Evolutionary conservation across 2,113 vertebrate species (phyloP), one percentile per base, ranked within the genome.

Genomic region (Anolis sagrei): DNA sequence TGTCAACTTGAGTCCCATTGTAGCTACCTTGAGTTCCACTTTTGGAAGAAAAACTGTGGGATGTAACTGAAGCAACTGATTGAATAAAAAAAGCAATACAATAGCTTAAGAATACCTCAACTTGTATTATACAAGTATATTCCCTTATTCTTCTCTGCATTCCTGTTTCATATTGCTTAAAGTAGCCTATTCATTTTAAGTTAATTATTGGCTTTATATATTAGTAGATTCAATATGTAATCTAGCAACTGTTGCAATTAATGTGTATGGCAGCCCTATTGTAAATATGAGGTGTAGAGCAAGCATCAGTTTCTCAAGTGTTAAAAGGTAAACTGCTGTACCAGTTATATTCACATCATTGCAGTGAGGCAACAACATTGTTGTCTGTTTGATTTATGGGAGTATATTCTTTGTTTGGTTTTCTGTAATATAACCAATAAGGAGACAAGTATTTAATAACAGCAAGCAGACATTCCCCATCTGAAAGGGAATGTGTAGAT

Each of bases 211-310:
- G 39, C 79, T 1, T 13, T 80, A 13, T 16, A 10, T n/a, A 83
- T 23, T 13, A 44, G 18, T 25, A 87, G 87, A 54, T 75, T 49
- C n/a, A 1, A 68, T 32, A 27, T 81, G 8, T 8, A 32, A 82
- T 16, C 82, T 92, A 90, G 90, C 79, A 85, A 81, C 49, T 89
- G 64, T 80, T 70, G 78, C 19, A 93, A 87, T 88, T 89, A 78
- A 75, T 87, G 54, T 36, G 81, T 36, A 69, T 89, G 66, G 89
- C 44, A 72, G 83, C 7, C 3, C 5, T 34, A 23, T 36, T 49
- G 13, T 39, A 18, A 83, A 74, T 23, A 74, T n/a, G 36, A 19
- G 86, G 89, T 89, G 80, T 91, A 89, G 39, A 76, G 51, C 11
- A 49, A 75, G 32, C 8, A 51, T 49, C 39, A 34, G 18, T 6